Conservation (phyloP, 2,888 invertebrate genomes). For the Epiblema foenella region DNA sequence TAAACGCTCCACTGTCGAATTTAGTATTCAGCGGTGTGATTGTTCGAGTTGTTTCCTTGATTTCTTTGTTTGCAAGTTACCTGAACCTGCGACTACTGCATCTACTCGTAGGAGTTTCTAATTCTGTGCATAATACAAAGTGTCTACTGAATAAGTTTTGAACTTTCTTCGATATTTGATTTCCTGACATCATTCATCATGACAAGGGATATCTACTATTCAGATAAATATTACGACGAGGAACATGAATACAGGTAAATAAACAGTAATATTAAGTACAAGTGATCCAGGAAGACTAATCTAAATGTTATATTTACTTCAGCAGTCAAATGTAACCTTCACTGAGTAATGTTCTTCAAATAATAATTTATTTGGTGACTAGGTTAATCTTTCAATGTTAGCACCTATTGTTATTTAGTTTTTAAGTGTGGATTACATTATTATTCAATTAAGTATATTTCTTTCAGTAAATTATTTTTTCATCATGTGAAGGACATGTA, state of each 20-base stretch:
- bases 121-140: slow-evolving; percentile 5
- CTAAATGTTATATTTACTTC: not conserved
- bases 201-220: slow-evolving; percentile 94
- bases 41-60: slow-evolving; percentile 41
- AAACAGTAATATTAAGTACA: not conserved
- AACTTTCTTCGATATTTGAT: slow-evolving; percentile 8
- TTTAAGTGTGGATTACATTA: not conserved
- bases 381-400: not conserved
- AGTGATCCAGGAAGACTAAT: not conserved
- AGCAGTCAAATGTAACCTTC: not conserved
- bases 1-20: slow-evolving; percentile 60
- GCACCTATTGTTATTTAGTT: not conserved
- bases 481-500: too few species aligned
- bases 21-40: slow-evolving; percentile 46
- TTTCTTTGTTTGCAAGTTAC: slow-evolving; percentile 30
- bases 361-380: not conserved
- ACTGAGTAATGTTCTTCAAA: not conserved
- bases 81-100: not conserved
- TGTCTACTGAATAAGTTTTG: slow-evolving; percentile 10
- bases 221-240: slow-evolving; percentile 96
- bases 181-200: slow-evolving; percentile 60
- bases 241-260: slow-evolving; percentile 95
- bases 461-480: not conserved
- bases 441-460: not conserved
- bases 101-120: not conserved